Base-by-base conservation (phyloP, 2,113 vertebrate species). In the Antennarius striatus region DNA sequence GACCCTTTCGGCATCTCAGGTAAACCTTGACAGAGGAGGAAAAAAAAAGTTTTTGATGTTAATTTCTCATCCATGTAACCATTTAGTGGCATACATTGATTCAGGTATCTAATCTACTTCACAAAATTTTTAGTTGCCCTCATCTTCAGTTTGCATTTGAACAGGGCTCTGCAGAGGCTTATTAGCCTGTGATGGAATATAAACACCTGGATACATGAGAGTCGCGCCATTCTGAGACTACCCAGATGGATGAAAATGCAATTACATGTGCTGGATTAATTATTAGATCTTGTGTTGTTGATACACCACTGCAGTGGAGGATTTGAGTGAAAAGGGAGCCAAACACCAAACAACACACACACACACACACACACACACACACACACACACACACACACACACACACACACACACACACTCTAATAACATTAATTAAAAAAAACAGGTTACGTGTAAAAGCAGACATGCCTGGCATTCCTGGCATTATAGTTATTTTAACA, bases 191-290 rank as follows among this genome's bases (percentile, higher is more conserved):
- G 84, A 84, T 84, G 84, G 72, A 88, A 78, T 15, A 76, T 68
- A 71, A 68, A 80, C 80, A 84, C 86, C 85, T 82, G 84, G 77
- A 68, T 56, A 62, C 59, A 53, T 58, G 70, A 69, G 61, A 74
- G 73, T 61, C 65, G 32, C 36, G 43, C 2, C 1, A 47, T 59
- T 65, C 58, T 42, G 54, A 83, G 61, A 71, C 71, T 70, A 58
- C 61, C 68, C 80, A 85, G 79, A 81, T 76, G 75, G 71, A 77
- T 68, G 72, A 63, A 77, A 76, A 86, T 50, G 63, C 71, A 86
- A 84, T 86, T 88, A 82, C 73, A 83, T 30, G 60, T 75, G 57
- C 76, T 54, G 77, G 71, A 84, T 89, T 87, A 78, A 84, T 89
- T 81, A 82, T 48, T 63, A 85, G 54, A 51, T 71, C 52, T 65